Evolutionary conservation across 1,140 invertebrate genomes (phyloP), one percentile per base, ranked within the genome.

Genomic region (Sycobia sp.): DNA sequence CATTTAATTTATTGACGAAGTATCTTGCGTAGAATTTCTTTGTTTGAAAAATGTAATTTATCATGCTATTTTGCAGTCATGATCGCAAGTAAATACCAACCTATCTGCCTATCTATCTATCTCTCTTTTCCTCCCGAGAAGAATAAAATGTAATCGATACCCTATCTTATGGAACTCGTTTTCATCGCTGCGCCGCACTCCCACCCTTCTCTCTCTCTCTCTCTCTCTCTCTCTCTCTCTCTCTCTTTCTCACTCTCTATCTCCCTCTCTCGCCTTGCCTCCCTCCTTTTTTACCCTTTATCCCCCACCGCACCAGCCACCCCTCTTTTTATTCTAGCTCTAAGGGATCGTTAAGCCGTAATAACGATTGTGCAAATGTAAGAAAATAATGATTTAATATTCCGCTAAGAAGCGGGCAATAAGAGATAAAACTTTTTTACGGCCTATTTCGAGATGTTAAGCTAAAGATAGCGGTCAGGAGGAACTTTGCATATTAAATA

Each of bases 111-210:
- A n/a, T n/a, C n/a, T n/a, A n/a, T n/a, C n/a, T n/a, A n/a, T n/a
- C n/a, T 49, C 53, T 47, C 62, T 64, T 61, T 55, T 53, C 57
- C 36, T 29, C 46, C 39, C 46, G 47, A 54, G 44, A 55, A 36
- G 38, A 58, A 58, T 64, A 65, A 58, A 65, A 46, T 59, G 46
- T 65, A 65, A 65, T 65, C 62, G 62, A 65, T 65, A 65, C 62
- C 39, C 34, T 53, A 55, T 62, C 60, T n/a, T n/a, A n/a, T 62
- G 32, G 44, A 44, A 64, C 54, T 65, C 62, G 23, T 59, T 65
- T 38, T 54, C 39, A 25, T 43, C 38, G 38, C 41, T n/a, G n/a
- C n/a, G n/a, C n/a, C n/a, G n/a, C n/a, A n/a, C n/a, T n/a, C n/a
- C n/a, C n/a, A n/a, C n/a, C n/a, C n/a, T n/a, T 39, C 20, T 43